These are phyloP conservation scores for Nematostella vectensis DNA, from an alignment of 92 coral and sea anemone genomes.

Conservation along the genomic window DNA sequence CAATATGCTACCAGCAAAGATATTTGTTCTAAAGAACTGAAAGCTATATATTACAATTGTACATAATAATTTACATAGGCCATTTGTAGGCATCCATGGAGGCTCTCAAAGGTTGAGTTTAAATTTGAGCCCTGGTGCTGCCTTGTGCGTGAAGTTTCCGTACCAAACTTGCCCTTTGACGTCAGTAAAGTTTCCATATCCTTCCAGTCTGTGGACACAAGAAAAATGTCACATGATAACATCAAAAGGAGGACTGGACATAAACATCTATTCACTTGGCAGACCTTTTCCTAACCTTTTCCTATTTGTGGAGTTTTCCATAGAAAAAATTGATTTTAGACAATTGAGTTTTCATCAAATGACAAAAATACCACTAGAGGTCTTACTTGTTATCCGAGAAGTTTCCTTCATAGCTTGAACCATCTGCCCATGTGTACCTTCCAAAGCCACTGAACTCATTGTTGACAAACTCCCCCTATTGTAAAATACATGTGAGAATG, in stretches of 20 bases:
- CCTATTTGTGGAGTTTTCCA: not conserved
- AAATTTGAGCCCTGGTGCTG: conserved; percentile 86
- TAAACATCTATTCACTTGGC: not conserved
- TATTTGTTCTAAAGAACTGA: too few species aligned
- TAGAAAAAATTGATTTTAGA: too few species aligned
- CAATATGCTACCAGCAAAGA: too few species aligned
- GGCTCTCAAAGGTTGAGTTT: conserved; percentile 73
- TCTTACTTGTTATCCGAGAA: conserved; percentile 90
- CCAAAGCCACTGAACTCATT: conserved; percentile 94
- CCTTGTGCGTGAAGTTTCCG: conserved; percentile 80
- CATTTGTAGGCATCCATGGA: too few species aligned
- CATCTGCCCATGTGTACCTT: conserved; percentile 96
- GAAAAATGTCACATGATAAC: not conserved
- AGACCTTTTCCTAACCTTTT: not conserved
- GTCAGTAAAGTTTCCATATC: conserved; percentile 85
- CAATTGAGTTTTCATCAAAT: too few species aligned
- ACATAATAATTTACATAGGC: too few species aligned
- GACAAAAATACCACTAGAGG: too few species aligned
- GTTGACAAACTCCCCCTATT: conserved; percentile 79
- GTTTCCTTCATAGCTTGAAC: conserved; percentile 86
- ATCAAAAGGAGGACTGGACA: not conserved
- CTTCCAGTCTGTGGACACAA: conserved; percentile 72
- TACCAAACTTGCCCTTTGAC: conserved; percentile 80
- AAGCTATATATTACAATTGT: too few species aligned
- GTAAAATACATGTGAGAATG: not conserved